Base-by-base conservation (phyloP, 1,140 invertebrate species). In the Drosophila auraria region DNA sequence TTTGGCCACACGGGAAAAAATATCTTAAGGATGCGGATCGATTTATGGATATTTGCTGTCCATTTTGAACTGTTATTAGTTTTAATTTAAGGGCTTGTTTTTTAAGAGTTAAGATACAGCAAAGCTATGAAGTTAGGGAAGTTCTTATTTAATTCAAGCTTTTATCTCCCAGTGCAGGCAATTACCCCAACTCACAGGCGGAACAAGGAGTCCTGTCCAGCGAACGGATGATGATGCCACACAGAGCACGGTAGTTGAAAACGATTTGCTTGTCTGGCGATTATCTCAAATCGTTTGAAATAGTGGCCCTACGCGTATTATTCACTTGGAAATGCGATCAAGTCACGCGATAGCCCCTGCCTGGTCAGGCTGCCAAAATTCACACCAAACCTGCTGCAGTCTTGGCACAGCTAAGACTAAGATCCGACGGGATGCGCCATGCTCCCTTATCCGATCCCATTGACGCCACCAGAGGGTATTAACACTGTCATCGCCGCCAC, bases 261-360 rank as follows among this genome's bases (percentile, higher is more conserved):
- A 76, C 78, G 79, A 81, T 80, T 80, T 80, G 58, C 62, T 66
- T 64, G 72, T 57, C 79, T 74, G 79, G 74, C 61, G 62, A 82
- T 82, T 82, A 82, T 82, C 68, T 82, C 36, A 54, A 82, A 73
- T 73, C 59, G 66, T 56, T 58, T 60, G 62, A 66, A 73, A 78
- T 66, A 62, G 50, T 63, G 63, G 59, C 71, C 57, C 57, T 59
- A 63, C 63, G 74, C 79, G 62, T 78, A 62, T 63, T 72, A 82
- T 80, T 70, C 63, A 71, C 58, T 78, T 70, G 47, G 59, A 75
- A 83, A 83, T 77, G 77, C 17, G 81, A 80, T 83, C 77, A 49
- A 80, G 65, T 83, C 82, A 83, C 71, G 72, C 71, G 65, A 83
- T 83, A 59, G 36, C 36, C 66, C 0, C 33, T 23, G 49, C 23